Evolutionary conservation across 2,113 vertebrate species (phyloP).

Genomic region (Pluvianellus socialis): DNA sequence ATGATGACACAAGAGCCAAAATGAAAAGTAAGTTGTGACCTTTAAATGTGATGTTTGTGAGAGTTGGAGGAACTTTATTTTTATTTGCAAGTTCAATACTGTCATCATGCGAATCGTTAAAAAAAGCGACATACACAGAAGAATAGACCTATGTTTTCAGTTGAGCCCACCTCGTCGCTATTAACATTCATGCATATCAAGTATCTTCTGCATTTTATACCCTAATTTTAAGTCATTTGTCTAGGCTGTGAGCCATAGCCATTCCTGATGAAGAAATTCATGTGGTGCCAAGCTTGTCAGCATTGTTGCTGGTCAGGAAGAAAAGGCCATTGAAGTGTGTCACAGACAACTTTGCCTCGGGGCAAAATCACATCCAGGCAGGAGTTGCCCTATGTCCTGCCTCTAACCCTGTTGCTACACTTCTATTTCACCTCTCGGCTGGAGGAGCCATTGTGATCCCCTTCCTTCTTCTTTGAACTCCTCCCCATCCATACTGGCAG

Average conservation of each 20-base stretch:
- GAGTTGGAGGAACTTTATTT: background rate
- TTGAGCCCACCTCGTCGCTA: background rate
- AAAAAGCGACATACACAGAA: accelerated
- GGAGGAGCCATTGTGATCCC: background rate
- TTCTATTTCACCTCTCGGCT: background rate
- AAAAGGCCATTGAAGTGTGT: background rate
- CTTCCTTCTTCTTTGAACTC: background rate
- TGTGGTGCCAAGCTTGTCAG: background rate
- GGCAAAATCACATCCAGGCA: background rate
- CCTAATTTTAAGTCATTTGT: background rate
- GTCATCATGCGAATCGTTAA: background rate
- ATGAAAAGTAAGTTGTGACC: background rate
- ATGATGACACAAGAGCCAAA: background rate
- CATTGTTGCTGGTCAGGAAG: background rate
- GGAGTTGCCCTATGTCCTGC: background rate
- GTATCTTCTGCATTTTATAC: background rate
- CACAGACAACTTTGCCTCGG: background rate
- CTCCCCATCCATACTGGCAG: background rate
- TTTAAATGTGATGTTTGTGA: background rate
- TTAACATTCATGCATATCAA: background rate
- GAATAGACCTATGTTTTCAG: background rate
- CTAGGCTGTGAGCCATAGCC: background rate
- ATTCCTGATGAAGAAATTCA: background rate
- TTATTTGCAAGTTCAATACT: background rate
- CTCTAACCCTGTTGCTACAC: background rate